Evolutionary conservation across 2,113 vertebrate species (phyloP), one percentile per base, ranked within the genome.

Genomic region (Dasyornis broadbenti): DNA sequence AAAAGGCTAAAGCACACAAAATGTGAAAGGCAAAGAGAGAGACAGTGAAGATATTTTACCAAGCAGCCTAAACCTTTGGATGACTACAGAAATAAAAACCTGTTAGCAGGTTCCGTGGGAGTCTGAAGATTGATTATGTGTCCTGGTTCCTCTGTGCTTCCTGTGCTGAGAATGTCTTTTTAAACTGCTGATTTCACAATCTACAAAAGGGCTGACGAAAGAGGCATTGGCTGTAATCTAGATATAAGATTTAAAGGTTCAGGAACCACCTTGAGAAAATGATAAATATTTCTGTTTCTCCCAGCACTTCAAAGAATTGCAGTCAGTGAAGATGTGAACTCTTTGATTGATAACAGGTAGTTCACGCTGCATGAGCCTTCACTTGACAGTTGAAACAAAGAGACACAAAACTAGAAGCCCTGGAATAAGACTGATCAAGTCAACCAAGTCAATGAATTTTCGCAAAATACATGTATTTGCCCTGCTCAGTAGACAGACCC

Each of bases 141-240:
- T 91, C 77, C 86, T 65, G 52, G 72, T 70, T 94, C 76, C 56
- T 42, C 42, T 64, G 61, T 56, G 69, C 45, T 90, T 69, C 72
- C 64, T 3, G 6, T 94, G 86, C 94, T 92, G 66, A 95, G 90
- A 93, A 89, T 82, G 59, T 59, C 80, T 93, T 97, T 97, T 95
- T 70, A 90, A 93, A 92, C 42, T 90, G 94, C 92, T 94, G 82
- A 97, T 95, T 96, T 97, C 88, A 95, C 69, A 95, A 33, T 65
- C 60, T 76, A 21, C 0, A 0, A 82, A 95, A 71, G 27, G 65
- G 75, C 42, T 94, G 79, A 81, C 8, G 15, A 65, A 63, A 70
- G 73, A 53, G 11, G 22, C 35, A 75, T 53, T 83, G 60, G 33
- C 35, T 90, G 40, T 86, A 49, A 92, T 81, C 78, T 92, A 75